A percentile compares a stretch with the other conserved stretches of the same genome.
These are phyloP conservation scores for Protobothrops mucrosquamatus DNA, from an alignment of 2,113 vertebrate species.

Conservation along the genomic window DNA sequence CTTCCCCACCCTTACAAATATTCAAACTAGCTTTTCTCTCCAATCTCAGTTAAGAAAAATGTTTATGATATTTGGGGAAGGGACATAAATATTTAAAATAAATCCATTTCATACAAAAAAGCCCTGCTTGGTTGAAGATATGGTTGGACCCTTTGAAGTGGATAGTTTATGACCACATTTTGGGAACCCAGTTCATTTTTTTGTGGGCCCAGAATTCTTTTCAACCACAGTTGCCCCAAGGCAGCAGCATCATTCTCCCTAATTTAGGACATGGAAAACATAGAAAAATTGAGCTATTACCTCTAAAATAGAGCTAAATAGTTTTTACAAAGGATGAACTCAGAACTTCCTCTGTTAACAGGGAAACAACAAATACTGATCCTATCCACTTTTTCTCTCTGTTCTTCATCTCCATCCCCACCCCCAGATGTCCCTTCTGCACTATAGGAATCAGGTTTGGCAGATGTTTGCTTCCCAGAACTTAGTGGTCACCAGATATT, in stretches of 20 bases:
- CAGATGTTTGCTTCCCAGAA: neutral
- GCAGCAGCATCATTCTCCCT: neutral
- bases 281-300: neutral
- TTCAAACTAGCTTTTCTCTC: slow-evolving; percentile 27
- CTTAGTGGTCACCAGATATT: neutral
- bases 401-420: neutral
- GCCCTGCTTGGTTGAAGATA: neutral
- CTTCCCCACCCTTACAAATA: slow-evolving; percentile 17
- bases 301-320: neutral
- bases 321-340: neutral
- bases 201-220: neutral
- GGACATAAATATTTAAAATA: slow-evolving; percentile 49
- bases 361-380: neutral
- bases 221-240: neutral
- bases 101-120: slow-evolving; percentile 3
- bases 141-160: neutral
- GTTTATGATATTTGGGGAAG: slow-evolving; percentile 37
- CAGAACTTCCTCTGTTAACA: neutral
- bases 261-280: neutral
- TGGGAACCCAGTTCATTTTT: neutral
- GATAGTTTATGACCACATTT: neutral
- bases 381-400: neutral
- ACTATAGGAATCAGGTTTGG: rapidly evolving
- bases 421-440: neutral
- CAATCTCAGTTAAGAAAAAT: slow-evolving; percentile 39